Conservation (phyloP, 2,113 vertebrate genomes). For the Emberiza fucata region DNA sequence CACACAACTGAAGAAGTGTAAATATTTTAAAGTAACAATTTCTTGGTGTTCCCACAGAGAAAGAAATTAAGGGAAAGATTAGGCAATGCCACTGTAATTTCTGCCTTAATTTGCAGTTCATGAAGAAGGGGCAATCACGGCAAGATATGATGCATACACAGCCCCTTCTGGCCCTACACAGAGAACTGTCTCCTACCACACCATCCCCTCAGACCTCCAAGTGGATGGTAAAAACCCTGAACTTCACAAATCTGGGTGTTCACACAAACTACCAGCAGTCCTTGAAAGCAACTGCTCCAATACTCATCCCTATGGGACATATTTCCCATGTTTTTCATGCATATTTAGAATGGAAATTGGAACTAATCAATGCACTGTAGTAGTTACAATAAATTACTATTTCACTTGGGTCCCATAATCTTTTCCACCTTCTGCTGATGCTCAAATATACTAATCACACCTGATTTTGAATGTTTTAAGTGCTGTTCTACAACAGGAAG, state of each 20-base stretch:
- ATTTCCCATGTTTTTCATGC: not conserved
- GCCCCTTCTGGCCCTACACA: rapidly evolving
- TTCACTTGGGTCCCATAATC: not conserved
- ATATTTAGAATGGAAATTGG: not conserved
- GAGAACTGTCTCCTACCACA: not conserved
- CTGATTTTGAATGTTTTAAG: not conserved
- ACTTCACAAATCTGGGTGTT: too few species aligned
- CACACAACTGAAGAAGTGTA: not conserved
- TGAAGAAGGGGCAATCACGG: not conserved
- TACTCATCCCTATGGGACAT: rapidly evolving
- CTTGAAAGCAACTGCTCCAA: not conserved
- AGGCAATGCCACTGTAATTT: not conserved
- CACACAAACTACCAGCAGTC: not conserved
- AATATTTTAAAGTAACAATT: not conserved
- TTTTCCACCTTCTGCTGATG: not conserved
- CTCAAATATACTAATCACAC: not conserved
- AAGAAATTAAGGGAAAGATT: not conserved
- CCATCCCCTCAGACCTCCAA: not conserved
- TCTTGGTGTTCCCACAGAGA: not conserved
- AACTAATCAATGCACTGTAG: not conserved
- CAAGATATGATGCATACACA: not conserved
- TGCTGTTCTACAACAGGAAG: not conserved
- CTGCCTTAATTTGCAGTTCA: not conserved
- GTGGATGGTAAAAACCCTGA: not conserved
- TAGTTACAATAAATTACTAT: not conserved